Evolutionary conservation across 2,113 vertebrate species (phyloP).

Genomic region (Oreotrochilus melanogaster): DNA sequence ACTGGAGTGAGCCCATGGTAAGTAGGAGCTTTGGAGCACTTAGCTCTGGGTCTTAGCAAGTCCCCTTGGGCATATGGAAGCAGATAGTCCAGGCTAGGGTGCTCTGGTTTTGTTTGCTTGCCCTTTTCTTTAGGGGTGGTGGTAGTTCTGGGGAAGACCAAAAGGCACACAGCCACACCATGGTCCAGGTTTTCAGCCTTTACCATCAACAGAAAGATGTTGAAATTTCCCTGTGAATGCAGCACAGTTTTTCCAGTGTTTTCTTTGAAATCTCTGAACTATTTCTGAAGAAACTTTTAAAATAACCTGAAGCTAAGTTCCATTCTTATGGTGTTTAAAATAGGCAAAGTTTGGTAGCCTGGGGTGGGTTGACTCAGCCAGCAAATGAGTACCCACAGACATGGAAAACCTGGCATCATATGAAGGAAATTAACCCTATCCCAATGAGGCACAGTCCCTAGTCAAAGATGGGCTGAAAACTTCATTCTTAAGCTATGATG

Average conservation of each 20-base stretch:
- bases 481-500: neutral
- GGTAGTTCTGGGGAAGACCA: neutral
- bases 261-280: neutral
- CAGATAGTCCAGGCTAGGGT: neutral
- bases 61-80: neutral
- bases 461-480: neutral
- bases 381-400: neutral
- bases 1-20: neutral
- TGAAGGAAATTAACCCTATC: neutral
- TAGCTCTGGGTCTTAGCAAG: neutral
- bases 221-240: neutral
- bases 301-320: neutral
- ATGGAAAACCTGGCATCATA: too few relatives aligned
- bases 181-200: neutral
- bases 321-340: neutral
- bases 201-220: neutral
- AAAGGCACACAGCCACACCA: neutral
- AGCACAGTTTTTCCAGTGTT: neutral
- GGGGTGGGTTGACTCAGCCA: neutral
- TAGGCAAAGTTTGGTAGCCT: neutral
- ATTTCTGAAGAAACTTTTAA: neutral
- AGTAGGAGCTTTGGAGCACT: neutral
- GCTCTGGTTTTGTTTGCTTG: neutral
- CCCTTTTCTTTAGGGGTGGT: too few relatives aligned
- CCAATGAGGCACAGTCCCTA: neutral